These are phyloP conservation scores for Haemorhous mexicanus DNA, from an alignment of 2,113 vertebrate species.

Conservation along the genomic window DNA sequence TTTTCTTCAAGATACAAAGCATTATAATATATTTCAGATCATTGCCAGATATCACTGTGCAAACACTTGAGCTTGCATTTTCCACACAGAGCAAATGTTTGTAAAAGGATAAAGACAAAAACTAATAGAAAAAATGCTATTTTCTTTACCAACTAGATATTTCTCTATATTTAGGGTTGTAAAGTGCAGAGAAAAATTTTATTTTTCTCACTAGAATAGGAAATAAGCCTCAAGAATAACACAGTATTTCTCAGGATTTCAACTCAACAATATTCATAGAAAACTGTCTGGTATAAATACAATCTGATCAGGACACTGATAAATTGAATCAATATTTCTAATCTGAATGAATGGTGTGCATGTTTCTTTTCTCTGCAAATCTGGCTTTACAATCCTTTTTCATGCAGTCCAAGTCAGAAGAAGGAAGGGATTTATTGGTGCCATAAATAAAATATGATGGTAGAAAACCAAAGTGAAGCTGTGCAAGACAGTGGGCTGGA, in stretches of 20 bases:
- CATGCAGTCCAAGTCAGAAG: background rate
- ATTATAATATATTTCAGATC: background rate
- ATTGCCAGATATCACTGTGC: background rate
- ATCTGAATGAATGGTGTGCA: background rate
- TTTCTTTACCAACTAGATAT: background rate
- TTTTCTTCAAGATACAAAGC: background rate
- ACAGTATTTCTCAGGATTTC: background rate
- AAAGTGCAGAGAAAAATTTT: constrained; percentile 21
- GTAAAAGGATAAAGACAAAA: constrained; percentile 22
- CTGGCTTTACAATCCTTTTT: background rate
- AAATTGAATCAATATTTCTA: constrained; percentile 34
- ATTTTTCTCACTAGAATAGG: constrained; percentile 26
- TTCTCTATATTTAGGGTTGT: background rate
- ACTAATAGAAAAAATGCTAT: background rate
- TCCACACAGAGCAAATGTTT: background rate
- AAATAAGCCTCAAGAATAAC: constrained; percentile 19
- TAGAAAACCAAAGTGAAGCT: constrained; percentile 56
- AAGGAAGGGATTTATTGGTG: constrained; percentile 19
- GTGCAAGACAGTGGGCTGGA: constrained; percentile 47
- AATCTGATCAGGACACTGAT: background rate
- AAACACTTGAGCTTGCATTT: background rate
- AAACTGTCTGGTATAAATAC: background rate
- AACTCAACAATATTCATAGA: background rate
- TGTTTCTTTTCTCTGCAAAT: constrained; percentile 5
- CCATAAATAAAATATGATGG: constrained; percentile 41